Base-by-base conservation (phyloP, 2,888 invertebrate species). In the Platycheirus albimanus region DNA sequence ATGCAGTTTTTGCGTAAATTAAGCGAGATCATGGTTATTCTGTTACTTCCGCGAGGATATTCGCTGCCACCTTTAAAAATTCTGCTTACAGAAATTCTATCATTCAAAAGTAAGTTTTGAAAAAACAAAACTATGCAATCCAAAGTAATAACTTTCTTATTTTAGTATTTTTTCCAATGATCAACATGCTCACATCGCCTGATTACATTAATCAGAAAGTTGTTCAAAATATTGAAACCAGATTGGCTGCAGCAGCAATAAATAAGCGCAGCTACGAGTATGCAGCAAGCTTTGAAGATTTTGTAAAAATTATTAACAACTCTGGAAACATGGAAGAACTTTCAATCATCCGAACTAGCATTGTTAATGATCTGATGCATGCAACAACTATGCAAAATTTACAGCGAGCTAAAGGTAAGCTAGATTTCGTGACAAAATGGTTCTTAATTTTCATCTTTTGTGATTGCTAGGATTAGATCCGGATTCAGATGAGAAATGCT, bases 361-460 rank as follows among this genome's bases (percentile, higher is more conserved):
- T 98, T 86, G 96, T 97, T 4, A 96, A 96, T 49, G 97, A 97
- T 92, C 95, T 98, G 86, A 97, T 98, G 95, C 97, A 98, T 92
- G 97, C 97, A 0, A 97, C 97, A 13, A 96, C 97, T 0, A 93
- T 97, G 85, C 96, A 97, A 91, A 97, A 97, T 89, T 92, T 97
- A 79, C 97, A 97, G 91, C 93, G 96, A 86, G 95, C 96, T 5
- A 96, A 96, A 91, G 97, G 96, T 51, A 76, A 6, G 5, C 0
- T 6, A 15, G 7, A 43, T 6, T 24, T 24, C 6, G 24, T 7
- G 38, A 7, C 7, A 41, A 13, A 24, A 24, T 6, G 3, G 6
- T 24, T 24, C 6, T 24, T 24, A 24, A 24, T 4, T 24, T 24
- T 6, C 3, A 24, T 24, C 6, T 24, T 24, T 24, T 24, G 5